phyloP scores from a whole-genome alignment of 1,140 invertebrate species.

The Melipona quadrifasciata region DNA sequence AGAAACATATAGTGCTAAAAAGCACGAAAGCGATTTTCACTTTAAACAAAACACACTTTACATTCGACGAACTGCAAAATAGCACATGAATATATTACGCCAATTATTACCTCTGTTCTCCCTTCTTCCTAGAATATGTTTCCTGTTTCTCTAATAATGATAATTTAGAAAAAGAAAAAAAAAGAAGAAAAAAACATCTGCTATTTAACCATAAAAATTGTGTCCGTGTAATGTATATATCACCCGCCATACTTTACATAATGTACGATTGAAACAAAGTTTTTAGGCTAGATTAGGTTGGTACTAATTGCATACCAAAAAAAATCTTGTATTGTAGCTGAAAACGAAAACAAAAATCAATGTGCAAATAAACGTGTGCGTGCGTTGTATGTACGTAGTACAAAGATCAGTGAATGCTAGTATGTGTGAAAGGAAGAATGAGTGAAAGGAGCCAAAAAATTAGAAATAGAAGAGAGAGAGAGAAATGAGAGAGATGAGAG shows the following conservation, averaged over 20 bases:
- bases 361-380: conserved; percentile 40
- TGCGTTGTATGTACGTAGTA: neutral
- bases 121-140: conserved; percentile 18
- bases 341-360: conserved; percentile 61
- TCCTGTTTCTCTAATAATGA: conserved; percentile 29
- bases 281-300: conserved; percentile 71
- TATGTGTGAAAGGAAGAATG: conserved; percentile 44
- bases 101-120: conserved; percentile 50
- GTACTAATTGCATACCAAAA: conserved; percentile 68
- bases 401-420: neutral
- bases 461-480: conserved; percentile 23
- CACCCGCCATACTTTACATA: conserved; percentile 73
- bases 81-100: conserved; percentile 43
- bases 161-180: conserved; percentile 28
- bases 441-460: conserved; percentile 37
- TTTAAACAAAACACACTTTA: conserved; percentile 17
- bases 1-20: conserved; percentile 2
- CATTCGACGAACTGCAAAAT: conserved; percentile 30
- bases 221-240: conserved; percentile 75
- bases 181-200: conserved; percentile 24
- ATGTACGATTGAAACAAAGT: conserved; percentile 62
- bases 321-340: conserved; percentile 65
- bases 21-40: conserved; percentile 21
- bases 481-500: conserved; percentile 13
- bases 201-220: conserved; percentile 53